Percentiles rank a stretch among this genome's conserved stretches.
phyloP scores from a whole-genome alignment of 1,140 invertebrate species.

The Telenomus remus region DNA sequence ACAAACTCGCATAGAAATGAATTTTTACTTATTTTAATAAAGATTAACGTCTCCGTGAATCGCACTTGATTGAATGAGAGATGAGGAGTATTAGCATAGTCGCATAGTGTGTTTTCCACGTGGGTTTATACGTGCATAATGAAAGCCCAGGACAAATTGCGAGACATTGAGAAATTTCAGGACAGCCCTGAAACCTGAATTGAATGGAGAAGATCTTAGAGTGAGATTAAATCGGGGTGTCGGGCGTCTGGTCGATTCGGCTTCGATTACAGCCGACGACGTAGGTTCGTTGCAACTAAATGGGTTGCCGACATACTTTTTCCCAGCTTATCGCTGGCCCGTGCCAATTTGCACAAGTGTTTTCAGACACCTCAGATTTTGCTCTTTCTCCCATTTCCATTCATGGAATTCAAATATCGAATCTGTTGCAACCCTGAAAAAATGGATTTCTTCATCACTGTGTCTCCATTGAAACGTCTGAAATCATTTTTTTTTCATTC shows the following conservation, averaged over 20 bases:
- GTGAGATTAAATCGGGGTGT: slow-evolving; percentile 56
- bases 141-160: slow-evolving; percentile 41
- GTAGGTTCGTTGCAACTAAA: slow-evolving; percentile 60
- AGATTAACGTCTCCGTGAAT: too few relatives aligned
- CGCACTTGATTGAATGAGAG: too few relatives aligned
- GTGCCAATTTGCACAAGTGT: slow-evolving; percentile 57
- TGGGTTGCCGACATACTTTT: slow-evolving; percentile 56
- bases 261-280: slow-evolving; percentile 53
- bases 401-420: background rate
- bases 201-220: slow-evolving; percentile 56
- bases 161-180: slow-evolving; percentile 45
- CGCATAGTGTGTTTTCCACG: slow-evolving; percentile 22
- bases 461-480: background rate
- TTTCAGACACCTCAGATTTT: slow-evolving; percentile 32
- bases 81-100: slow-evolving; percentile 31
- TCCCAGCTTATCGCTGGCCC: slow-evolving; percentile 50
- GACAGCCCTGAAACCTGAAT: slow-evolving; percentile 42
- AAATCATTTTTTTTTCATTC: too few relatives aligned
- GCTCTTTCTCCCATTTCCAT: slow-evolving; percentile 1
- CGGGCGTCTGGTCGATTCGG: slow-evolving; percentile 39
- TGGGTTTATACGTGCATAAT: slow-evolving; percentile 39
- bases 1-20: too few relatives aligned
- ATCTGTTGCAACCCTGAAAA: background rate
- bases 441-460: background rate
- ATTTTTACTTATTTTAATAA: too few relatives aligned